These are phyloP conservation scores for Notodonta dromedarius DNA, from an alignment of 2,888 invertebrate genomes.

Conservation along the genomic window DNA sequence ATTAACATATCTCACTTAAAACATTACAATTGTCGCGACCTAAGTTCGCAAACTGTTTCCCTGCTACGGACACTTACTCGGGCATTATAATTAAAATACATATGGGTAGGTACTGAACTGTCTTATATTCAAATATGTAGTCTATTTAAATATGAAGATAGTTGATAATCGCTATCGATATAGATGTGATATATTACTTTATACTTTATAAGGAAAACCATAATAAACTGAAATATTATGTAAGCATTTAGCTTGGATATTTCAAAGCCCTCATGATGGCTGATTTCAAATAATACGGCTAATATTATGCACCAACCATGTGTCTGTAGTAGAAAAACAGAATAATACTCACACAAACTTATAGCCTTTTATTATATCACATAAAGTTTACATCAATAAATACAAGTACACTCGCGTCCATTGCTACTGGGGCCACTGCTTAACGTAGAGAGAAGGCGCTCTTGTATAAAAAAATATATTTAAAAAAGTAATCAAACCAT, in stretches of 20 bases:
- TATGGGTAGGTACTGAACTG: not conserved
- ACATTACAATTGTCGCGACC: constrained; percentile 50
- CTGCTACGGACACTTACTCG: constrained; percentile 49
- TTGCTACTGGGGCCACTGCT: constrained; percentile 60
- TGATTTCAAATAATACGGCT: not conserved
- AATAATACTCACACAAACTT: constrained; percentile 58
- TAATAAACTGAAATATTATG: too few species aligned
- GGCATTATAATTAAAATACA: not conserved
- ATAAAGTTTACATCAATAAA: constrained; percentile 69
- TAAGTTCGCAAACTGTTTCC: constrained; percentile 47
- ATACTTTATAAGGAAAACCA: too few species aligned
- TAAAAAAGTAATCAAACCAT: constrained; percentile 41
- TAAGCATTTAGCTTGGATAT: too few species aligned
- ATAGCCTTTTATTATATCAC: constrained; percentile 75
- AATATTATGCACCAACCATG: constrained; percentile 10
- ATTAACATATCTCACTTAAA: constrained; percentile 70
- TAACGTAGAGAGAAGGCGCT: constrained; percentile 49
- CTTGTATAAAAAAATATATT: constrained; percentile 38
- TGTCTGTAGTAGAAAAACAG: constrained; percentile 48
- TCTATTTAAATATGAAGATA: not conserved
- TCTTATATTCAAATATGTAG: not conserved
- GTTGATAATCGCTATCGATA: too few species aligned
- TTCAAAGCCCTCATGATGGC: constrained; percentile 4
- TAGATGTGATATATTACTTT: too few species aligned
- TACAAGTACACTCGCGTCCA: constrained; percentile 54